Evolutionary conservation across 2,797 vertebrate genomes (phyloP).

Genomic region (Pangasius krempfi): DNA sequence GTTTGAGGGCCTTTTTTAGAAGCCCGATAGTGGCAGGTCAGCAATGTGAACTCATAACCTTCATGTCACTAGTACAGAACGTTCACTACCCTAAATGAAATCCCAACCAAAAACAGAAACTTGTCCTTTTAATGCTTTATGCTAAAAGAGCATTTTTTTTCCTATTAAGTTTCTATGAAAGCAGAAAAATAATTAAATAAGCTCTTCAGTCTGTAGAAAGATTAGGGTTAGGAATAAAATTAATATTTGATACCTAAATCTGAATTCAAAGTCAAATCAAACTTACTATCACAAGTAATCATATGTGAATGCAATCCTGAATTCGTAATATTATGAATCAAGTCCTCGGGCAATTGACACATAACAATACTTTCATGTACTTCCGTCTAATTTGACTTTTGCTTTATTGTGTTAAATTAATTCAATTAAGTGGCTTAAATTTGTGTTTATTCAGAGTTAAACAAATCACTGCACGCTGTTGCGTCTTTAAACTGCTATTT

Average conservation of each 20-base stretch:
- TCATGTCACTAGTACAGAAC: neutral
- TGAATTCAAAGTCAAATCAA: neutral
- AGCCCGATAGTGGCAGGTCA: neutral
- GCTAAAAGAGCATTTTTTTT: neutral
- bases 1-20: neutral
- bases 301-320: neutral
- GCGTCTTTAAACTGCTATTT: neutral
- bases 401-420: neutral
- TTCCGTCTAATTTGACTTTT: neutral
- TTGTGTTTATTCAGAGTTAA: neutral
- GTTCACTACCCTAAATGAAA: neutral
- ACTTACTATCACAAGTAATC: neutral
- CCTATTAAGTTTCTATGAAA: neutral
- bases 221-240: neutral
- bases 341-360: neutral
- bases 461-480: no score
- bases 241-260: neutral
- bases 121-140: neutral
- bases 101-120: neutral
- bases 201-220: neutral
- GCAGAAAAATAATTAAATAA: neutral
- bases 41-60: neutral
- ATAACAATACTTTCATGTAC: neutral
- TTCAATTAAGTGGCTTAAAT: neutral
- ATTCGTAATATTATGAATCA: neutral